Percentiles rank a stretch among this genome's conserved stretches.
Conservation (phyloP, 1,140 invertebrate species). For the Pantala flavescens region DNA sequence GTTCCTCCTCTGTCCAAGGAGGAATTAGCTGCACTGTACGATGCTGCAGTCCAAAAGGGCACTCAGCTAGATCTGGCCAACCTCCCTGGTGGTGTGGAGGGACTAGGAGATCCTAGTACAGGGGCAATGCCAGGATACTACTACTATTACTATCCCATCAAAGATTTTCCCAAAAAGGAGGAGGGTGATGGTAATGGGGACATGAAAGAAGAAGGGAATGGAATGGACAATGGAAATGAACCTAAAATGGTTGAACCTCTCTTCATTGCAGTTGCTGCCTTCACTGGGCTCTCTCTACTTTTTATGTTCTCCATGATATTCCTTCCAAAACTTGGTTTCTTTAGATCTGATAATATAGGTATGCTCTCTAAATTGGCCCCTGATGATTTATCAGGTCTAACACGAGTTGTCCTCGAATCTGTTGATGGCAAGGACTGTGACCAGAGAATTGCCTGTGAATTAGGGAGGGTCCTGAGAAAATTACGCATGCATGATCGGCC, state of each 20-base stretch:
- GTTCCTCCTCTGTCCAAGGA: conserved; percentile 24
- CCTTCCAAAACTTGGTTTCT: background rate
- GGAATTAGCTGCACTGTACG: conserved; percentile 24
- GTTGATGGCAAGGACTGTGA: background rate
- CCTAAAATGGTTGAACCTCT: background rate
- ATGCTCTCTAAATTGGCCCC: background rate
- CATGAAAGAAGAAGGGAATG: background rate
- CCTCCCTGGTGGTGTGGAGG: background rate
- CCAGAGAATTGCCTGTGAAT: background rate
- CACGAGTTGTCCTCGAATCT: background rate
- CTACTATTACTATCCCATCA: conserved; percentile 24
- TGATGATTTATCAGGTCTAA: background rate
- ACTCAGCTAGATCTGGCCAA: conserved; percentile 18
- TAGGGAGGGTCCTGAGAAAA: background rate
- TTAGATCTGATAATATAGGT: background rate
- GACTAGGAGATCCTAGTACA: background rate
- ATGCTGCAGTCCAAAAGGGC: conserved; percentile 25
- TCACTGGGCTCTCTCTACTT: background rate
- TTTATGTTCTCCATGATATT: background rate
- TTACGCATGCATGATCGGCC: background rate
- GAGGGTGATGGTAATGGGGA: background rate
- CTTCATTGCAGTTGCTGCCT: background rate
- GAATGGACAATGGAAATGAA: background rate
- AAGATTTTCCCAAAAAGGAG: background rate
- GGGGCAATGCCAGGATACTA: conserved; percentile 23